Evolutionary conservation across 1,140 invertebrate species (phyloP).

Genomic region (Matsumurasca onukii): DNA sequence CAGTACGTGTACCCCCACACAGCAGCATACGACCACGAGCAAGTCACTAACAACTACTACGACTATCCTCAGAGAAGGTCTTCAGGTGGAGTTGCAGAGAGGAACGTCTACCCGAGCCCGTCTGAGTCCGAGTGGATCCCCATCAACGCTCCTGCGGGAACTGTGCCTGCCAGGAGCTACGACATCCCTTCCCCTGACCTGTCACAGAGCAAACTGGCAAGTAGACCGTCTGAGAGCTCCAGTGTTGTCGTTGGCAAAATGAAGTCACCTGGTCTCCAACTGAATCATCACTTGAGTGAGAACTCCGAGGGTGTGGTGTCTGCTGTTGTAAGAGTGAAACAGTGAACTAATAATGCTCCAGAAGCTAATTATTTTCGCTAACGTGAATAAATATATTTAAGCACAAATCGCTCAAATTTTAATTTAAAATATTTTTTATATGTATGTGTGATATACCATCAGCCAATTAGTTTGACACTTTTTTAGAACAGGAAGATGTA

Average conservation of each 20-base stretch:
- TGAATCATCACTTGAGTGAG: neutral
- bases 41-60: neutral
- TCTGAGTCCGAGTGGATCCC: constrained; percentile 40
- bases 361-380: no score
- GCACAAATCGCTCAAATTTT: no score
- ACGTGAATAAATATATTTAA: no score
- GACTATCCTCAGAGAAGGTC: neutral
- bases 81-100: no score
- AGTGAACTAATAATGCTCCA: constrained; percentile 32
- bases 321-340: constrained; percentile 39
- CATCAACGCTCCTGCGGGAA: constrained; percentile 42
- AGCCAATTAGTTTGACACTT: no score
- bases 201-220: constrained; percentile 12
- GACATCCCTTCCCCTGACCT: constrained; percentile 40
- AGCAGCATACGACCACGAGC: constrained; percentile 10
- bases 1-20: neutral
- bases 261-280: neutral
- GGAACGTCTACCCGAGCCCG: neutral
- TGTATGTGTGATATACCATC: no score
- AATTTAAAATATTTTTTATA: no score
- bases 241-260: constrained; percentile 3
- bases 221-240: constrained; percentile 5
- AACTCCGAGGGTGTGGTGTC: constrained; percentile 40
- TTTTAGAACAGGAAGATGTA: no score
- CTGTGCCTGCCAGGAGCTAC: constrained; percentile 40